These are phyloP conservation scores for Cyclophora albipunctata DNA, from an alignment of 2,888 invertebrate genomes.

Conservation along the genomic window DNA sequence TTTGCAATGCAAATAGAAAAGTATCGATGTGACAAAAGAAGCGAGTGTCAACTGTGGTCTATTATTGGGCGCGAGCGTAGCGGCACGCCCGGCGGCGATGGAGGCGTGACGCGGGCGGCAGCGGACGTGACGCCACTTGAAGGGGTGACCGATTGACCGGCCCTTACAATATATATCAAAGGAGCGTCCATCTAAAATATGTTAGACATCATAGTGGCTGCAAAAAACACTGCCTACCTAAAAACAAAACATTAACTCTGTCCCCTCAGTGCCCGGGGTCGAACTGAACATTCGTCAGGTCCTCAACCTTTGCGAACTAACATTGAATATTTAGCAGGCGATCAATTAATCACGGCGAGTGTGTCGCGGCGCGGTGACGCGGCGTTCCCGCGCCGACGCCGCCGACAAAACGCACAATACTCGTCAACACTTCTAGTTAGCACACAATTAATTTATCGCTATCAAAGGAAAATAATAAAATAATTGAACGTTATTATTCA, in stretches of 20 bases:
- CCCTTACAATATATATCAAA: too few relatives aligned
- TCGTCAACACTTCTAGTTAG: constrained; percentile 30
- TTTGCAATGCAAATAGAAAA: constrained; percentile 18
- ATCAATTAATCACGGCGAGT: constrained; percentile 21
- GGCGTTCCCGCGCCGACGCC: constrained; percentile 1
- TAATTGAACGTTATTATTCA: too few relatives aligned
- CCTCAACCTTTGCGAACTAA: constrained; percentile 1
- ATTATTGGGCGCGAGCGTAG: too few relatives aligned
- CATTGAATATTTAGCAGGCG: constrained; percentile 9
- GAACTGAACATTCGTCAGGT: background rate
- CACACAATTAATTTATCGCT: constrained; percentile 32
- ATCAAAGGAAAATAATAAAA: background rate
- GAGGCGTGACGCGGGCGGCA: too few relatives aligned
- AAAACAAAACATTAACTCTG: too few relatives aligned
- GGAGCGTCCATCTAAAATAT: too few relatives aligned
- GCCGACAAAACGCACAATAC: constrained; percentile 39
- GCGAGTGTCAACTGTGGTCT: background rate
- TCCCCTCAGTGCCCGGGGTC: too few relatives aligned
- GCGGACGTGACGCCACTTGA: too few relatives aligned
- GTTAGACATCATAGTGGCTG: too few relatives aligned
- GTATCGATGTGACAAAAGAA: background rate
- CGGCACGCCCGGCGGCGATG: too few relatives aligned
- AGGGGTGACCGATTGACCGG: too few relatives aligned
- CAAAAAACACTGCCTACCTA: too few relatives aligned
- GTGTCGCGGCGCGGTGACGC: constrained; percentile 15